Evolutionary conservation across 2,888 invertebrate species (phyloP).

Genomic region (Ophraella communa): DNA sequence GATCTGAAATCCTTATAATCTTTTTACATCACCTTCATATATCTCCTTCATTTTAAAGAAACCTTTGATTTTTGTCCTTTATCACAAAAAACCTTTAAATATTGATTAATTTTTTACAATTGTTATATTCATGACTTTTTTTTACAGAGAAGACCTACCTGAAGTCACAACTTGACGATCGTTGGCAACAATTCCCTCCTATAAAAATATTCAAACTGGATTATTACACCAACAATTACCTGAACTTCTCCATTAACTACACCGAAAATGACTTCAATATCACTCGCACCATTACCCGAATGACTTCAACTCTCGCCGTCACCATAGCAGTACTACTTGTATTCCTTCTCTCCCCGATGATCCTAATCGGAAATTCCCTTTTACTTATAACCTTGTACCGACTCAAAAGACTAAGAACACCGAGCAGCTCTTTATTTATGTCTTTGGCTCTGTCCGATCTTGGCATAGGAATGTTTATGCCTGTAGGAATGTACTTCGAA

Average conservation of each 20-base stretch:
- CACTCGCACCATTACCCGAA: slow-evolving; percentile 51
- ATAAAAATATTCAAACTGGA: slow-evolving; percentile 52
- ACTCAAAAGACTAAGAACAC: slow-evolving; percentile 67
- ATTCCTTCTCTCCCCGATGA: slow-evolving; percentile 65
- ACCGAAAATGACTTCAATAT: slow-evolving; percentile 53
- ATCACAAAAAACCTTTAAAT: no score
- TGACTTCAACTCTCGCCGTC: slow-evolving; percentile 59
- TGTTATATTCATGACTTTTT: no score
- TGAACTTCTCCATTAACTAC: slow-evolving; percentile 49
- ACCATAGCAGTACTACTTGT: slow-evolving; percentile 62
- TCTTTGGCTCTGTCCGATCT: slow-evolving; percentile 68
- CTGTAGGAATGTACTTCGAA: slow-evolving; percentile 66
- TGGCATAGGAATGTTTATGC: slow-evolving; percentile 66
- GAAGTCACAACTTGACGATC: no score
- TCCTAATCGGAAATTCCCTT: slow-evolving; percentile 63
- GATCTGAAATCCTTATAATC: no score
- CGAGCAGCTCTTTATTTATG: slow-evolving; percentile 68
- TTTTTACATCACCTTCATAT: no score
- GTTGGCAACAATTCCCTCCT: not conserved
- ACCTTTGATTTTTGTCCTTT: no score
- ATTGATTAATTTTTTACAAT: no score
- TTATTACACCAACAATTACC: slow-evolving; percentile 47
- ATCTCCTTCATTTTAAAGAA: no score
- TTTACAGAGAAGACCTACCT: no score
- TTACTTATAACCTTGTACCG: slow-evolving; percentile 67